Percentiles rank a stretch among this genome's conserved stretches.
phyloP scores from a whole-genome alignment of 2,888 invertebrate genomes.

The Julus scanicus region DNA sequence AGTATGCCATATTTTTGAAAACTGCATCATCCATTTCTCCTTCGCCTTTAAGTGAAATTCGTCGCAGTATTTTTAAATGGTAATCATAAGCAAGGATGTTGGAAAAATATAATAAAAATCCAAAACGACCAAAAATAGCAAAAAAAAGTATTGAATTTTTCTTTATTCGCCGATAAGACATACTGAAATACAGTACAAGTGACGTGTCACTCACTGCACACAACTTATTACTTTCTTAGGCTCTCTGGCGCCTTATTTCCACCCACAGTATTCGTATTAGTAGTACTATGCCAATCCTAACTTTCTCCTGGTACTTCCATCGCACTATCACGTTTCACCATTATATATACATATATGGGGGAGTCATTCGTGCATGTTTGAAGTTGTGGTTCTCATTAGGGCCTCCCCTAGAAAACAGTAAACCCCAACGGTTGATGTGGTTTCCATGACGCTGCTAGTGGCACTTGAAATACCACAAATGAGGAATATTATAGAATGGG shows the following conservation, averaged over 20 bases:
- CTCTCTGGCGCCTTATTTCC: neutral
- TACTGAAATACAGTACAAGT: neutral
- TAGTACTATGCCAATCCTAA: neutral
- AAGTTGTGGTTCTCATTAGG: slow-evolving; percentile 10
- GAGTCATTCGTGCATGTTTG: slow-evolving; percentile 18
- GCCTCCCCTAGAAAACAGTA: neutral
- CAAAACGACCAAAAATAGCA: too few relatives aligned
- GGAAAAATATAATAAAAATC: too few relatives aligned
- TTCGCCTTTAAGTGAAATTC: too few relatives aligned
- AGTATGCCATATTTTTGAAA: too few relatives aligned
- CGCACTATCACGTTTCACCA: neutral
- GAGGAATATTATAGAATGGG: slow-evolving; percentile 14
- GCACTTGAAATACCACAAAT: neutral
- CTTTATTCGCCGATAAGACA: neutral
- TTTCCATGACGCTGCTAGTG: slow-evolving; percentile 1
- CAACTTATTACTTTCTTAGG: neutral
- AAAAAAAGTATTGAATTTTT: neutral
- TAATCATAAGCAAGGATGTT: too few relatives aligned
- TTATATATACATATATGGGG: neutral
- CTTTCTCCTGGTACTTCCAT: neutral
- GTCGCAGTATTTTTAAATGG: too few relatives aligned
- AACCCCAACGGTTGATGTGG: neutral
- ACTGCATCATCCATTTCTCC: too few relatives aligned
- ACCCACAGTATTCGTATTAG: neutral
- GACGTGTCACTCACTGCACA: neutral